These are phyloP conservation scores for Aradus depressus DNA, from an alignment of 2,888 invertebrate genomes.

Conservation along the genomic window DNA sequence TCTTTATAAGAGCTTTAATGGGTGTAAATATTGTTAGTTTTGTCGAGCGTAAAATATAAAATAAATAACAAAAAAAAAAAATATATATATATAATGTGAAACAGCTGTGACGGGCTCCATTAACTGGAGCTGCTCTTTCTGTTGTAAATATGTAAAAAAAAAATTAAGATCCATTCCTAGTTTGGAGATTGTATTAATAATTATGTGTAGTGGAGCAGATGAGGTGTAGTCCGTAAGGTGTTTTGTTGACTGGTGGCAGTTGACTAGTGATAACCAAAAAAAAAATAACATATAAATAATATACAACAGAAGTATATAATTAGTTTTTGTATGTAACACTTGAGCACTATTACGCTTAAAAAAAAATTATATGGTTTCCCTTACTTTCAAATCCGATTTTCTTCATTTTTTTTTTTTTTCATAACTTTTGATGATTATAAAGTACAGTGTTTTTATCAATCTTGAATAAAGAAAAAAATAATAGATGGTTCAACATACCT, in stretches of 20 bases:
- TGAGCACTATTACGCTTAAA: slow-evolving; percentile 23
- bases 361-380: too few relatives aligned
- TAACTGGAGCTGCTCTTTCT: slow-evolving; percentile 15
- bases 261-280: slow-evolving; percentile 13
- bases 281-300: slow-evolving; percentile 1
- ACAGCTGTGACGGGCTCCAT: slow-evolving; percentile 13
- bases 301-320: not conserved
- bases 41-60: not conserved
- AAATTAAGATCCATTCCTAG: slow-evolving; percentile 17
- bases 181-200: not conserved
- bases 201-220: not conserved
- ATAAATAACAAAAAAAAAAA: too few relatives aligned
- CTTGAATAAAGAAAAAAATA: slow-evolving; percentile 2
- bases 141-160: slow-evolving; percentile 10
- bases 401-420: too few relatives aligned
- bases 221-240: not conserved
- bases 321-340: slow-evolving; percentile 14
- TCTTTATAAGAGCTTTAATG: slow-evolving; percentile 22
- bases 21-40: slow-evolving; percentile 18
- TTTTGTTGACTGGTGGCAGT: slow-evolving; percentile 9
- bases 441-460: too few relatives aligned
- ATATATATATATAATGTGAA: not conserved
- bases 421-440: too few relatives aligned
- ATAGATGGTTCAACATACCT: slow-evolving; percentile 9
- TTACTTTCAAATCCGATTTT: too few relatives aligned